Base-by-base conservation (phyloP, 2,888 invertebrate species). In the Limnephilus lunatus region DNA sequence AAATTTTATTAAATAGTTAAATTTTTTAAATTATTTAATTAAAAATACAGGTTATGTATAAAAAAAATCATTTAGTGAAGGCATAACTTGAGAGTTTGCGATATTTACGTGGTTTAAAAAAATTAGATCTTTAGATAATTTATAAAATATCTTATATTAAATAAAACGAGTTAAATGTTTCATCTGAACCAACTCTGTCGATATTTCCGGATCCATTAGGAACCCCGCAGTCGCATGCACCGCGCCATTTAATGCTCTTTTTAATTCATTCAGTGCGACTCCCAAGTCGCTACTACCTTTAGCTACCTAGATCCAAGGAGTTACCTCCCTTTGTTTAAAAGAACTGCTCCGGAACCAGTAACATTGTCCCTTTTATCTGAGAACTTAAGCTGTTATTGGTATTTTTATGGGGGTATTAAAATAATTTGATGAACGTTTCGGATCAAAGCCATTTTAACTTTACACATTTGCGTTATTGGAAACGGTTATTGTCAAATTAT, bases 261-360 rank as follows among this genome's bases (percentile, higher is more conserved):
- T 91, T 91, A 81, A 91, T 91, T 86, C 91, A 91, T 80, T 86
- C 91, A 44, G 35, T n/a, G 32, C 81, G 83, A 39, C 44, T 86
- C 44, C 39, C 31, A 32, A 82, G 82, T 68, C 68, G 9, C 82
- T 31, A n/a, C 86, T 86, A 86, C 86, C 86, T 86, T 30, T 35
- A 44, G 25, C 25, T n/a, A 44, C 39, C 53, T 25, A 68, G n/a
- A 85, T 0, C 83, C 32, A 12, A 44, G 30, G 31, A 87, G 53
- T 87, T 68, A 87, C 32, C 31, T 87, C 68, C 19, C 87, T 87
- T 87, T 87, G 53, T 87, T 68, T 87, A 53, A 86, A 87, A 53
- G 53, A 68, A 68, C 31, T 87, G 25, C 48, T n/a, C 15, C 19
- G 25, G 32, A 11, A n/a, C 87, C 31, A 25, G 31, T 68, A 32